phyloP scores from a whole-genome alignment of 1,140 invertebrate species.

The Protaetia brevitarsis region DNA sequence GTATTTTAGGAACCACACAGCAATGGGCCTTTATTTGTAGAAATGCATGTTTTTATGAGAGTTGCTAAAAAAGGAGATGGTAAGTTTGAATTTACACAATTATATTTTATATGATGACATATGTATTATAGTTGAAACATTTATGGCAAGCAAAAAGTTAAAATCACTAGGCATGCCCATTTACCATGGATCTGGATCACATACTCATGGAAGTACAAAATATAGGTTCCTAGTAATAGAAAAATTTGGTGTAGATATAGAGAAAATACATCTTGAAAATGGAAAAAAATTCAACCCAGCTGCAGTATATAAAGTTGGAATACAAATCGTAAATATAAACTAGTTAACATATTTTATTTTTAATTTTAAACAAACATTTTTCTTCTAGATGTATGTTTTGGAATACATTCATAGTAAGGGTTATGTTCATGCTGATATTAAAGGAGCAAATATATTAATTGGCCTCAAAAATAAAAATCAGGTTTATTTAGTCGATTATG shows the following conservation, averaged over 20 bases:
- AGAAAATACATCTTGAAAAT: slow-evolving; percentile 73
- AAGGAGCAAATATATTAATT: slow-evolving; percentile 85
- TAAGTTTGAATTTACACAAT: slow-evolving; percentile 51
- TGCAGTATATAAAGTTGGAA: slow-evolving; percentile 74
- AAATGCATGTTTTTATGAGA: slow-evolving; percentile 92
- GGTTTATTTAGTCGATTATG: slow-evolving; percentile 92
- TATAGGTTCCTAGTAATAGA: slow-evolving; percentile 93
- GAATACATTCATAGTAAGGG: slow-evolving; percentile 84
- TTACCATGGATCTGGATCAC: slow-evolving; percentile 79
- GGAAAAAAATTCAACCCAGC: slow-evolving; percentile 66
- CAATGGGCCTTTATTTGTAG: slow-evolving; percentile 93
- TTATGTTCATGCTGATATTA: slow-evolving; percentile 91
- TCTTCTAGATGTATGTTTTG: slow-evolving; percentile 75
- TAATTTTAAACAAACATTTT: slow-evolving; percentile 38
- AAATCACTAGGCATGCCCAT: slow-evolving; percentile 81
- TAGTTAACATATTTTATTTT: slow-evolving; percentile 8
- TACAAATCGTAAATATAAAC: slow-evolving; percentile 75
- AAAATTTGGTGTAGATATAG: slow-evolving; percentile 85
- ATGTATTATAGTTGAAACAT: slow-evolving; percentile 73
- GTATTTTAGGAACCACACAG: slow-evolving; percentile 77
- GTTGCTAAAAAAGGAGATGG: slow-evolving; percentile 77
- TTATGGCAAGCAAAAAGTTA: slow-evolving; percentile 69
- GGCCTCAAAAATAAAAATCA: slow-evolving; percentile 70
- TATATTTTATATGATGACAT: slow-evolving; percentile 24
- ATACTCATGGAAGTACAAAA: slow-evolving; percentile 69